Conservation (phyloP, 2,113 vertebrate genomes). For the Colinus virginianus region DNA sequence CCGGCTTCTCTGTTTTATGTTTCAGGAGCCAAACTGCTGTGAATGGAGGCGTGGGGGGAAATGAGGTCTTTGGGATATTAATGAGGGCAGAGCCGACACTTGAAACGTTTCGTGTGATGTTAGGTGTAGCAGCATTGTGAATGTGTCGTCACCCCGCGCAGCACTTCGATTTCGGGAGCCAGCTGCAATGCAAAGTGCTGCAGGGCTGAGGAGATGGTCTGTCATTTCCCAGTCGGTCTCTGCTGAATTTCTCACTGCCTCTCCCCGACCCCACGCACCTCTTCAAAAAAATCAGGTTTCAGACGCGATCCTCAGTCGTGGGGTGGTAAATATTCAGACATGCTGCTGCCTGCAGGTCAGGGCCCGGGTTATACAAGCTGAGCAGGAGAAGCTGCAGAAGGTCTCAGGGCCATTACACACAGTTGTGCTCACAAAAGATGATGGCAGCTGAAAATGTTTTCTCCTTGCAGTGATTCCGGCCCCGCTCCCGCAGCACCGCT, state of each 20-base stretch:
- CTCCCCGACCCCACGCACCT: too few relatives aligned
- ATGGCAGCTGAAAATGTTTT: slow-evolving; percentile 23
- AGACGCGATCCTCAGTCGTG: neutral
- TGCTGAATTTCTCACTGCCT: neutral
- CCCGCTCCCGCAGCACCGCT: slow-evolving; percentile 88
- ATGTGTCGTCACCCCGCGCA: neutral
- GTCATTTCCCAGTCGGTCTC: neutral
- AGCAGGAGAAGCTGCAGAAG: neutral
- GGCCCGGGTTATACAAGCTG: neutral
- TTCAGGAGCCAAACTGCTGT: neutral
- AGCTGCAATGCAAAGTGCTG: neutral
- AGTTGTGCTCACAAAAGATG: neutral
- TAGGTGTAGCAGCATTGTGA: slow-evolving; percentile 32
- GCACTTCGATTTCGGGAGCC: neutral
- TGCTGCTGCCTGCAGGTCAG: neutral
- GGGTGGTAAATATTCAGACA: neutral
- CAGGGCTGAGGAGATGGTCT: neutral
- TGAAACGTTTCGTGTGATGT: neutral
- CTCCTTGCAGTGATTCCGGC: slow-evolving; percentile 90
- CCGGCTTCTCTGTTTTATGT: neutral
- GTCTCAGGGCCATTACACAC: neutral
- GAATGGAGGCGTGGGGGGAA: neutral
- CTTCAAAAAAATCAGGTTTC: neutral
- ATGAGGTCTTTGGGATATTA: slow-evolving; percentile 18
- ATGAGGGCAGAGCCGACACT: slow-evolving; percentile 21